Conservation (phyloP, 1,140 invertebrate genomes). For the Antheraea mylitta region DNA sequence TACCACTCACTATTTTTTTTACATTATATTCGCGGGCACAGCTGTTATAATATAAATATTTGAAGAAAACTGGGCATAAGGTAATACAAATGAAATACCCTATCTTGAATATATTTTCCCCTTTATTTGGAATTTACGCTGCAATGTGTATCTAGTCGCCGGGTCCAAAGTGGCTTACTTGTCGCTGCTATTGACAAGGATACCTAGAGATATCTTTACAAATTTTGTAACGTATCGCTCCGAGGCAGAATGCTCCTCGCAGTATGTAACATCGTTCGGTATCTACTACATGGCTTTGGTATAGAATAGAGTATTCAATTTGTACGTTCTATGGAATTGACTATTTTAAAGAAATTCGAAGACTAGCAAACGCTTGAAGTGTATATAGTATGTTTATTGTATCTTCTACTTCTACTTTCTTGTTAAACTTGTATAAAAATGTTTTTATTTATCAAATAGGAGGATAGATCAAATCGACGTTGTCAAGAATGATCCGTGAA, state of each 20-base stretch:
- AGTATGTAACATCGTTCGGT: not conserved
- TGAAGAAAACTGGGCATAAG: not conserved
- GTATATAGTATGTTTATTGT: too few species aligned
- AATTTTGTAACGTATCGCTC: constrained; percentile 4
- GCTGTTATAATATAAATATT: too few species aligned
- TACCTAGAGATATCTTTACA: not conserved
- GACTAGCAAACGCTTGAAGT: not conserved
- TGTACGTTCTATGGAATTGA: not conserved
- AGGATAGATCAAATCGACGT: too few species aligned
- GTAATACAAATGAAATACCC: not conserved
- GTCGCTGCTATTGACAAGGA: not conserved
- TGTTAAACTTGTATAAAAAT: too few species aligned
- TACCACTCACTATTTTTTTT: too few species aligned
- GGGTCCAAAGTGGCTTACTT: not conserved
- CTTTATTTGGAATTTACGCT: not conserved
- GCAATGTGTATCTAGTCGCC: not conserved
- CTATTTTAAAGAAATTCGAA: not conserved
- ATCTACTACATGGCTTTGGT: not conserved
- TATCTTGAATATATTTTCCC: not conserved
- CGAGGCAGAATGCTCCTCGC: not conserved
- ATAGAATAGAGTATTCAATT: not conserved
- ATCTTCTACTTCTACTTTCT: too few species aligned
- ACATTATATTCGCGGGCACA: too few species aligned
- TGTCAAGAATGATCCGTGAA: too few species aligned
- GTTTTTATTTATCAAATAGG: too few species aligned